phyloP scores from a whole-genome alignment of 2,888 invertebrate genomes.

The Lithophane semibrunnea region DNA sequence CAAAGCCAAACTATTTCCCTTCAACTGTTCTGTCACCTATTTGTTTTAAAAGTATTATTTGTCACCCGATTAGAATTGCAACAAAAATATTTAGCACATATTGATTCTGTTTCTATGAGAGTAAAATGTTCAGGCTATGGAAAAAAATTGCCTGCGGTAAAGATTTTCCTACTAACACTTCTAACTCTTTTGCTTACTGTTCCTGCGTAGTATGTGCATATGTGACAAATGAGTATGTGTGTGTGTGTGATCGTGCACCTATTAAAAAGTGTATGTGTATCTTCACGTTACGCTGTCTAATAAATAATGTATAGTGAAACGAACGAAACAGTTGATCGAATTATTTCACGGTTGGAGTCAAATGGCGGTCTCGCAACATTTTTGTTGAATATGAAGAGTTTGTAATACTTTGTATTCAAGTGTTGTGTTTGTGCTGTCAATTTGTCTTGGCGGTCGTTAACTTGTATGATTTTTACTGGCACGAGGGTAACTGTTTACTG shows the following conservation, averaged over 20 bases:
- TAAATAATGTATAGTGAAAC: conserved; percentile 66
- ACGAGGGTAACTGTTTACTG: conserved; percentile 6
- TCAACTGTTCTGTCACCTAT: too few relatives aligned
- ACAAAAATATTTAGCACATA: too few relatives aligned
- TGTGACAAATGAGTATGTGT: conserved; percentile 8
- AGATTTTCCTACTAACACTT: background rate
- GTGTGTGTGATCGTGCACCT: conserved; percentile 8
- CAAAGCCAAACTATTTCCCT: too few relatives aligned
- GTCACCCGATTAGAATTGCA: background rate
- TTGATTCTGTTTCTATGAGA: background rate
- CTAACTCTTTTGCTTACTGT: background rate
- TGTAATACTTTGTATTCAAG: conserved; percentile 35
- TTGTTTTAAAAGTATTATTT: background rate
- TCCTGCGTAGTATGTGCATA: background rate
- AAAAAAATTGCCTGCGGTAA: background rate
- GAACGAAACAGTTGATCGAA: conserved; percentile 40
- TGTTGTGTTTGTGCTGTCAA: conserved; percentile 31
- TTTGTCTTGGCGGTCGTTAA: conserved; percentile 11
- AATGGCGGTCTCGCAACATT: conserved; percentile 47
- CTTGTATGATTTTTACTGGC: background rate
- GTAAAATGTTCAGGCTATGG: background rate
- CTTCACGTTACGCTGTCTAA: conserved; percentile 48
- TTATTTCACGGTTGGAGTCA: conserved; percentile 61
- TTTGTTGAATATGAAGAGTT: conserved; percentile 31
- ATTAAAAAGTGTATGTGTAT: conserved; percentile 13